phyloP scores from a whole-genome alignment of 2,888 invertebrate genomes.

The Pristionchus maxplancki region DNA sequence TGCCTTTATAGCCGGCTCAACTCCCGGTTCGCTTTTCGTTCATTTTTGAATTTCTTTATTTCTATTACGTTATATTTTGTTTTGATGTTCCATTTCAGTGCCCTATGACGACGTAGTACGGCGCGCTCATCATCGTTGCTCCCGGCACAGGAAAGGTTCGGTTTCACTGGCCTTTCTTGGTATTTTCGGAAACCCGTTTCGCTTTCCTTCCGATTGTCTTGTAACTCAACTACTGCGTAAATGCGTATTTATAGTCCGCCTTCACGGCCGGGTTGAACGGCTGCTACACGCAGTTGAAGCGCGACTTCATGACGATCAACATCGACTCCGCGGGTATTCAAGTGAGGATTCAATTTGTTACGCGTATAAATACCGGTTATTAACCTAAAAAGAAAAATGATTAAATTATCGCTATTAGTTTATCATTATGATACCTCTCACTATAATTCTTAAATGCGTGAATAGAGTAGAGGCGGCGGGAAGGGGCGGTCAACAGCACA shows the following conservation, averaged over 20 bases:
- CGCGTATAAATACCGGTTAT: too few species aligned
- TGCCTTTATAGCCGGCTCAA: too few species aligned
- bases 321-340: slow-evolving; percentile 92
- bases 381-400: too few species aligned
- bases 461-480: too few species aligned
- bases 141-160: slow-evolving; percentile 83
- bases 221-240: too few species aligned
- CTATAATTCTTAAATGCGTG: too few species aligned
- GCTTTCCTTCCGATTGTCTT: too few species aligned
- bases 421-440: too few species aligned
- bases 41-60: not conserved
- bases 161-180: not conserved
- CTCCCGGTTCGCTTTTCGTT: not conserved
- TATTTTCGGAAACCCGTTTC: not conserved
- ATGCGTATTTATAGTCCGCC: too few species aligned
- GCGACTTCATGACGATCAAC: slow-evolving; percentile 86
- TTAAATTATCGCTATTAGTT: too few species aligned
- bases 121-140: slow-evolving; percentile 95
- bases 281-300: slow-evolving; percentile 85
- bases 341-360: too few species aligned
- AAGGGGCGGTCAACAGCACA: too few species aligned
- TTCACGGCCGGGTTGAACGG: slow-evolving; percentile 90
- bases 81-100: not conserved
- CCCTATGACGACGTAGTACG: slow-evolving; percentile 81
- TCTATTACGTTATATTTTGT: not conserved